These are phyloP conservation scores for Cryptosula pallasiana DNA, from an alignment of 2,888 invertebrate genomes.

Conservation along the genomic window DNA sequence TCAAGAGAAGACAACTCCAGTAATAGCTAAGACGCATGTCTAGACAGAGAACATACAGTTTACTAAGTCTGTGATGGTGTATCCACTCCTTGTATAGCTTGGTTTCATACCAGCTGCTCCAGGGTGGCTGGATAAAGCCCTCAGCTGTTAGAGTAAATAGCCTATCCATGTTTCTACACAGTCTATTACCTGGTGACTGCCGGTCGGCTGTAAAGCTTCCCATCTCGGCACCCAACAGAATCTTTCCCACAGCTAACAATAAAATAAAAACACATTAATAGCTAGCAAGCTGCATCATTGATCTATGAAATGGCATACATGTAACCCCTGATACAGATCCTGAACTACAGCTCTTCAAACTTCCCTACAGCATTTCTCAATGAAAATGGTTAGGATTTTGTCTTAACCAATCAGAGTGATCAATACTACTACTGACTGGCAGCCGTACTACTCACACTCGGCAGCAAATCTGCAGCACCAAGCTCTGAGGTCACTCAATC, in stretches of 20 bases:
- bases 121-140: slow-evolving; percentile 4
- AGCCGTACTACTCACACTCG: too few species aligned
- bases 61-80: not conserved
- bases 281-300: too few species aligned
- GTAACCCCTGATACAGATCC: too few species aligned
- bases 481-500: not conserved
- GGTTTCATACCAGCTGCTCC: slow-evolving; percentile 3
- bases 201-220: not conserved
- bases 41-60: not conserved
- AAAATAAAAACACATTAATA: too few species aligned
- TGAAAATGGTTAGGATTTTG: too few species aligned
- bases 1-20: too few species aligned
- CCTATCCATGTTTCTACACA: slow-evolving; percentile 1
- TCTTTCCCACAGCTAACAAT: slow-evolving; percentile 4
- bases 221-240: slow-evolving; percentile 8
- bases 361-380: too few species aligned
- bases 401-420: too few species aligned
- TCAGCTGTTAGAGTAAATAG: slow-evolving; percentile 12
- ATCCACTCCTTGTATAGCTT: slow-evolving; percentile 20
- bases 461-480: slow-evolving; percentile 13
- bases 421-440: too few species aligned
- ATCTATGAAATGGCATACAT: too few species aligned
- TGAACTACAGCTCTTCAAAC: too few species aligned
- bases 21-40: too few species aligned
- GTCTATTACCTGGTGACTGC: not conserved